Evolutionary conservation across 53 echinoderm and acorn worm genomes (phyloP), one percentile per base, ranked within the genome.

Genomic region (Mesocentrotus franciscanus): DNA sequence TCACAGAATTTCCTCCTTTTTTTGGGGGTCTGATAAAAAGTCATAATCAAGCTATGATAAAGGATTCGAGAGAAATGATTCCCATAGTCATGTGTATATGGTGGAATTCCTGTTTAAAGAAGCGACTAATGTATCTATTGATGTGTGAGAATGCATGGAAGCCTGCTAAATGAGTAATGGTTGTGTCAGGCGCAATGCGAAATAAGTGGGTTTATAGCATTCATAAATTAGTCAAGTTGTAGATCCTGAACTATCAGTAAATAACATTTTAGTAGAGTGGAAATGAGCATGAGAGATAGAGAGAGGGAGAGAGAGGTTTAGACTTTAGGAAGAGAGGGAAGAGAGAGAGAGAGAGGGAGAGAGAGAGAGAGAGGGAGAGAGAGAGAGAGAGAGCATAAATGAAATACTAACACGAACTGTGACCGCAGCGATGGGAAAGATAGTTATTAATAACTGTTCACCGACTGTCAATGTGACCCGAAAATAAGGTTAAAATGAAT

Each of bases 401-500:
- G 29, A 64, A 71, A 92, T 29, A 92, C 92, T 18, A 70, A 64
- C 92, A 24, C 71, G 34, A 42, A 70, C 71, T 92, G 92, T 39
- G 20, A 92, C 92, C 92, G 71, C 92, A 84, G 58, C 24, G 75
- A 92, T 92, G 92, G 92, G 92, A 92, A 72, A 36, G 30, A 30
- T 24, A 72, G 24, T 92, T 74, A 92, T 74, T 92, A 74, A 66
- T 74, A 74, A n/a, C 92, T 70, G 92, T 70, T 78, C 93, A 75
- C 8, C 56, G 57, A 93, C 94, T 79, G 94, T 78, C 94, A 93
- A 13, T 81, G 79, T 93, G 94, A 79, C 94, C 83, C 61, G 60
- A 83, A 81, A 93, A 93, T 93, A 78, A 93, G 95, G 95, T 85
- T 56, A 85, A 85, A 85, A 85, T 94, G 95, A 93, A 81, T 93